Base-by-base conservation (phyloP, 2,113 vertebrate species). In the Brachyhypopomus occidentalis region DNA sequence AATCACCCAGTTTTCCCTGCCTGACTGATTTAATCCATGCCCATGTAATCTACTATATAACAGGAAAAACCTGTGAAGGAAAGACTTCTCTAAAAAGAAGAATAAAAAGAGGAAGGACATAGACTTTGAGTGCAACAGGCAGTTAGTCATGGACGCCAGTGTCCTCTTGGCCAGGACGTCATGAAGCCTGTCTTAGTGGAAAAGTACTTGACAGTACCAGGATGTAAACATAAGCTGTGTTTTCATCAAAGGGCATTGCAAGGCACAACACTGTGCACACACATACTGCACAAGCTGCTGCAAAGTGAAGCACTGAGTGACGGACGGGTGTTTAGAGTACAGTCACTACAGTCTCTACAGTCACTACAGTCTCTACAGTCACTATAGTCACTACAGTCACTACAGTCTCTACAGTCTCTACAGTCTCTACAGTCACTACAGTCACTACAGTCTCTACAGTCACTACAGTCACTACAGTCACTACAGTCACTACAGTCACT, bases 51-150 rank as follows among this genome's bases (percentile, higher is more conserved):
- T 91, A 92, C 82, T 81, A 78, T 83, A 74, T 91, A 92, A 93
- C 90, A 92, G 94, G 92, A 95, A 94, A 93, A 93, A 89, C 91
- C 89, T 93, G 92, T 93, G 92, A 93, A 94, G 90, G 94, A 92
- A 95, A 95, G 90, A 87, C 88, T 84, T 86, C 86, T 93, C 93
- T 90, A 89, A 82, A 75, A 41, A 63, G 55, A 76, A 75, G 27
- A 78, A 34, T 19, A 64, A 80, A 85, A 82, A 89, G 85, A 89
- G 88, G 89, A 90, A 90, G 86, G 78, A 90, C 79, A 58, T 52
- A 83, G 81, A 85, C 88, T 85, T 89, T 72, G 76, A 82, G 86
- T 87, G 62, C 48, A 81, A 27, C 14, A 38, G 34, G 62, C 22
- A 59, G 48, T 69, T 69, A 67, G 72, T 75, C 55, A 81, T 30